Percentiles rank a stretch among this genome's conserved stretches.
Evolutionary conservation across 2,113 vertebrate species (phyloP).

Genomic region (Rhynchomys soricoides): DNA sequence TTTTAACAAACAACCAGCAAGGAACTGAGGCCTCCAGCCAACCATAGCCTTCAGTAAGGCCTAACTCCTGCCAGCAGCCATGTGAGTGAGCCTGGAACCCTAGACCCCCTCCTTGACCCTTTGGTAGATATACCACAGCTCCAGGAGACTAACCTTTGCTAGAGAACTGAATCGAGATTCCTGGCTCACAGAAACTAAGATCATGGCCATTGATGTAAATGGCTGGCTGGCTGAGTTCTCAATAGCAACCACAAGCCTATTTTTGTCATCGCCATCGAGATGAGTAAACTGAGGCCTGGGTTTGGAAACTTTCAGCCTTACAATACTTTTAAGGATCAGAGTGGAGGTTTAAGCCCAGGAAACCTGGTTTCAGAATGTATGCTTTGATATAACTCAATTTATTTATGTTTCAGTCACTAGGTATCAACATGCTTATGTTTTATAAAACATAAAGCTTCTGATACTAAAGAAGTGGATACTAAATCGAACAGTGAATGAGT

Average conservation of each 20-base stretch:
- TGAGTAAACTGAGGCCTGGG: neutral
- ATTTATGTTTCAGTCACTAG: constrained; percentile 13
- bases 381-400: neutral
- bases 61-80: neutral
- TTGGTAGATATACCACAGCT: neutral
- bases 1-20: neutral
- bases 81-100: neutral
- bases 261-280: neutral
- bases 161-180: neutral
- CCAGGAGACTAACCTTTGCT: neutral
- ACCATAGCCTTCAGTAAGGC: neutral
- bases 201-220: neutral
- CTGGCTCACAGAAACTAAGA: neutral
- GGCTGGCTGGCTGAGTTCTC: neutral
- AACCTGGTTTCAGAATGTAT: neutral
- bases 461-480: neutral
- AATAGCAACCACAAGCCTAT: neutral
- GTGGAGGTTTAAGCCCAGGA: neutral
- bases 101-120: neutral
- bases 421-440: constrained; percentile 13
- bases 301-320: neutral
- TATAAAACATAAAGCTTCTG: neutral
- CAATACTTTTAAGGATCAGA: neutral
- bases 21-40: neutral
- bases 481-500: neutral